Evolutionary conservation across 2,113 vertebrate species (phyloP).

Genomic region (Hippoglossus stenolepis): DNA sequence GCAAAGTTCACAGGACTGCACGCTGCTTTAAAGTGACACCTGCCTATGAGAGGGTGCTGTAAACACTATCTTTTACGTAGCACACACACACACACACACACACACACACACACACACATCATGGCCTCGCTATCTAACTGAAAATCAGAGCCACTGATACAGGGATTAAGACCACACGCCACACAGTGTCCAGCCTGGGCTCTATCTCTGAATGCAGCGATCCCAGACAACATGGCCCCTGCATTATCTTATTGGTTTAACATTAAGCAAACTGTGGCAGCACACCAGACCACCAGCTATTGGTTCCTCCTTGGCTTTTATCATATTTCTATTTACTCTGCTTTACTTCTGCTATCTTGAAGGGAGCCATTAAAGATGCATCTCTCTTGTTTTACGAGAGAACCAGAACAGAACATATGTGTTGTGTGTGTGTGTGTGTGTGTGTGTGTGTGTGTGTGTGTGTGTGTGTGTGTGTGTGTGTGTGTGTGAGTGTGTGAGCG

Average conservation of each 20-base stretch:
- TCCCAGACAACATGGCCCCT: slow-evolving; percentile 40
- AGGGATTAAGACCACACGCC: slow-evolving; percentile 52
- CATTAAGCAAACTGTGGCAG: slow-evolving; percentile 77
- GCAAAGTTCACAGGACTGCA: slow-evolving; percentile 61
- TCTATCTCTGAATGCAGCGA: slow-evolving; percentile 58
- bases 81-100: not conserved
- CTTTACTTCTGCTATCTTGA: slow-evolving; percentile 61
- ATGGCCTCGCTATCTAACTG: slow-evolving; percentile 81
- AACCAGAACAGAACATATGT: slow-evolving; percentile 5
- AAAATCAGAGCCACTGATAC: slow-evolving; percentile 81
- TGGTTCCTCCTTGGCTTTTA: slow-evolving; percentile 75
- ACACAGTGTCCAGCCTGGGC: slow-evolving; percentile 33
- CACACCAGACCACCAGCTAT: slow-evolving; percentile 67
- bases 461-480: not conserved
- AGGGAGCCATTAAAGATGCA: slow-evolving; percentile 63
- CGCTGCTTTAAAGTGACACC: slow-evolving; percentile 57
- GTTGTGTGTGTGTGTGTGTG: not conserved
- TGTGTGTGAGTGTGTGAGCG: slow-evolving; percentile 8
- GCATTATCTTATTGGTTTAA: slow-evolving; percentile 80
- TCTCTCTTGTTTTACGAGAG: slow-evolving; percentile 62
- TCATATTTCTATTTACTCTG: slow-evolving; percentile 67
- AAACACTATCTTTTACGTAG: slow-evolving; percentile 57
- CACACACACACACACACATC: slow-evolving; percentile 26
- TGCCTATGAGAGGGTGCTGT: slow-evolving; percentile 50
- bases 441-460: too few species aligned